Percentiles rank a stretch among this genome's conserved stretches.
Conservation (phyloP, 2,113 vertebrate species). For the Gymnogyps californianus region DNA sequence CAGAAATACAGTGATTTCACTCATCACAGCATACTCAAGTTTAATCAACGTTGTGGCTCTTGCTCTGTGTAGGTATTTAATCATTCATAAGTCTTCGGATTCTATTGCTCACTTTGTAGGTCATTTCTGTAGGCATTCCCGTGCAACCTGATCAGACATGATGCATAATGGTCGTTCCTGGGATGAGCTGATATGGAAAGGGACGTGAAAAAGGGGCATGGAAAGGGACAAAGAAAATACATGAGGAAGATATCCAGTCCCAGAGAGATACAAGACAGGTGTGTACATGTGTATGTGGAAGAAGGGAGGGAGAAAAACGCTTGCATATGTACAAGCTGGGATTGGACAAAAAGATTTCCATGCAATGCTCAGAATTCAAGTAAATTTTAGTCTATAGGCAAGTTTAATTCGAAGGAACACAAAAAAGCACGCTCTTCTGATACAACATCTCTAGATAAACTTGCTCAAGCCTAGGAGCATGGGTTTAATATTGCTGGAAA, state of each 20-base stretch:
- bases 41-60: slow-evolving; percentile 25
- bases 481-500: not conserved
- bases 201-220: not conserved
- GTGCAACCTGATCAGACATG: not conserved
- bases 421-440: not conserved
- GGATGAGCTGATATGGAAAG: not conserved
- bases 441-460: not conserved
- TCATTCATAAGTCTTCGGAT: slow-evolving; percentile 2
- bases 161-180: not conserved
- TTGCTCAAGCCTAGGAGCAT: not conserved
- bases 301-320: not conserved
- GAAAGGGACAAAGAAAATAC: not conserved
- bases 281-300: not conserved
- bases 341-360: not conserved
- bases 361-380: not conserved
- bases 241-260: not conserved
- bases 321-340: not conserved
- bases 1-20: slow-evolving; percentile 44
- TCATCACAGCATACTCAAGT: slow-evolving; percentile 37
- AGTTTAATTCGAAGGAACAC: not conserved
- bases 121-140: not conserved
- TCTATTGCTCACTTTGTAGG: slow-evolving; percentile 16
- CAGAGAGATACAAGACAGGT: not conserved
- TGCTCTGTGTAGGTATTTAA: slow-evolving; percentile 26
- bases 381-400: not conserved